These are phyloP conservation scores for Melanotaenia parkinsoni DNA, from an alignment of 2,797 vertebrate genomes.

Conservation along the genomic window DNA sequence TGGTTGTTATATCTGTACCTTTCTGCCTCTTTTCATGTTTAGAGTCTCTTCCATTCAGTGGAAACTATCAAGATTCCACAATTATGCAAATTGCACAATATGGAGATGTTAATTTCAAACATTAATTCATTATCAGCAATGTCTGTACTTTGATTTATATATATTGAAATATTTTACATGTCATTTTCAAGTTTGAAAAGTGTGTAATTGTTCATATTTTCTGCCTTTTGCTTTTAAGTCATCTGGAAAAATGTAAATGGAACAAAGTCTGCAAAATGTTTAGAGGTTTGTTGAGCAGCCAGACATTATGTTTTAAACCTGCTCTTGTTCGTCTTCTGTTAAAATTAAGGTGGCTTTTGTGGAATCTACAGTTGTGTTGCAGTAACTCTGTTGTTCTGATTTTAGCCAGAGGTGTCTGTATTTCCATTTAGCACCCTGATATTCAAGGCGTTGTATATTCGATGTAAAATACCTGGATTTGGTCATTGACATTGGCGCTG, in stretches of 20 bases:
- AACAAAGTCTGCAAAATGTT: slow-evolving; percentile 15
- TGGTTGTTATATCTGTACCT: slow-evolving; percentile 11
- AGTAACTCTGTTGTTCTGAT: slow-evolving; percentile 32
- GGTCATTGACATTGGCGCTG: slow-evolving; percentile 69
- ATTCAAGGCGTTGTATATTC: slow-evolving; percentile 71
- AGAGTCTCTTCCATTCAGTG: slow-evolving; percentile 14
- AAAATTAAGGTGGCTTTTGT: slow-evolving; percentile 24
- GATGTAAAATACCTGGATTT: slow-evolving; percentile 79
- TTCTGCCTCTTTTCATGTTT: slow-evolving; percentile 17
- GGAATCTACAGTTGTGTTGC: slow-evolving; percentile 15
- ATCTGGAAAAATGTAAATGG: slow-evolving; percentile 34
- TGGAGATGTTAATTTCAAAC: slow-evolving; percentile 45
- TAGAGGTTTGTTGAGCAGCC: neutral
- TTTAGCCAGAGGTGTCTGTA: slow-evolving; percentile 42
- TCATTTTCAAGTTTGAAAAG: slow-evolving; percentile 56
- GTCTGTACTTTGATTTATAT: slow-evolving; percentile 57
- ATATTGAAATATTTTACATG: slow-evolving; percentile 49
- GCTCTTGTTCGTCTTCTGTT: slow-evolving; percentile 13
- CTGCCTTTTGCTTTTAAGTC: slow-evolving; percentile 38
- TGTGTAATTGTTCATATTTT: slow-evolving; percentile 42
- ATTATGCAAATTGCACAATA: slow-evolving; percentile 56
- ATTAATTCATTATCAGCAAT: slow-evolving; percentile 35
- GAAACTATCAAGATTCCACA: slow-evolving; percentile 9
- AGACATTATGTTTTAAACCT: slow-evolving; percentile 23
- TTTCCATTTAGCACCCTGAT: slow-evolving; percentile 61